Percentiles rank a stretch among this genome's conserved stretches.
These are phyloP conservation scores for Trichogramma evanescens DNA, from an alignment of 2,888 invertebrate genomes.

Conservation along the genomic window DNA sequence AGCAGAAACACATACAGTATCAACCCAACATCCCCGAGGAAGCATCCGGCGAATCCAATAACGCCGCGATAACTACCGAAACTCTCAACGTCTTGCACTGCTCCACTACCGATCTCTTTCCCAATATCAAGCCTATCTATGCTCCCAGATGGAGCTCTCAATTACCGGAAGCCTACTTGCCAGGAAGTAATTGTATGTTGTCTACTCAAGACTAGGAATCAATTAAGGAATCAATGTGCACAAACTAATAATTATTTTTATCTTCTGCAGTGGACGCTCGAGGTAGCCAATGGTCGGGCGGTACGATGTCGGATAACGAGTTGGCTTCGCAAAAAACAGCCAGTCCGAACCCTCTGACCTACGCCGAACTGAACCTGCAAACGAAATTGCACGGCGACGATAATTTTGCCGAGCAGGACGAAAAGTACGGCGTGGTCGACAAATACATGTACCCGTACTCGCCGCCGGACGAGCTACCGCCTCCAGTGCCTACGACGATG, in stretches of 20 bases:
- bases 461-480: slow-evolving; percentile 47
- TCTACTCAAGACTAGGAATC: neutral
- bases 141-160: slow-evolving; percentile 65
- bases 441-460: slow-evolving; percentile 82
- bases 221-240: neutral
- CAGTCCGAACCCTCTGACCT: slow-evolving; percentile 67
- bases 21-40: slow-evolving; percentile 52
- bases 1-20: slow-evolving; percentile 39
- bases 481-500: slow-evolving; percentile 26
- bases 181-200: slow-evolving; percentile 37
- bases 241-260: neutral
- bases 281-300: slow-evolving; percentile 67
- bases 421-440: slow-evolving; percentile 60
- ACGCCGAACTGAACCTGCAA: slow-evolving; percentile 60
- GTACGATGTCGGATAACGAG: slow-evolving; percentile 72
- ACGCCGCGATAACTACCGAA: slow-evolving; percentile 33
- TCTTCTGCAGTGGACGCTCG: slow-evolving; percentile 34
- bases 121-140: slow-evolving; percentile 60
- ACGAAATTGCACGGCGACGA: slow-evolving; percentile 40
- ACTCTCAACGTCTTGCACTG: slow-evolving; percentile 43
- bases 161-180: slow-evolving; percentile 59
- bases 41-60: neutral
- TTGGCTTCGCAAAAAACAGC: slow-evolving; percentile 55
- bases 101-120: slow-evolving; percentile 61
- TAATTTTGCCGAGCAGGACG: slow-evolving; percentile 44